Evolutionary conservation across 2,888 invertebrate species (phyloP).

Genomic region (Boloria selene): DNA sequence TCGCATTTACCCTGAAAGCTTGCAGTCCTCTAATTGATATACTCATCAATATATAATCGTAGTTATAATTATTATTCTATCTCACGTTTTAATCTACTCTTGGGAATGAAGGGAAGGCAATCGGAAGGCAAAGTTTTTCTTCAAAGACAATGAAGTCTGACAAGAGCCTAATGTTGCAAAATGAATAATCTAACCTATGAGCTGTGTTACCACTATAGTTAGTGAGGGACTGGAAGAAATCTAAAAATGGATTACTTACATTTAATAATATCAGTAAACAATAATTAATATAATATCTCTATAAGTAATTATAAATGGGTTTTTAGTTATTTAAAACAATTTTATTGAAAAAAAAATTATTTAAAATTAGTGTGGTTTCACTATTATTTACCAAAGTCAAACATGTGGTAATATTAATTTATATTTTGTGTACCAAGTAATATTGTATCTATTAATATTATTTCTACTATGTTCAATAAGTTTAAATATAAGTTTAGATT

Average conservation of each 20-base stretch:
- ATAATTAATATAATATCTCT: no score
- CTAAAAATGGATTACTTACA: constrained; percentile 8
- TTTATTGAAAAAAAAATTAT: not conserved
- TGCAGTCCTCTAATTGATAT: constrained; percentile 14
- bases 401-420: constrained; percentile 6
- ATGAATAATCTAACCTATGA: constrained; percentile 3
- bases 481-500: constrained; percentile 14
- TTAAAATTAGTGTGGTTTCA: constrained; percentile 2
- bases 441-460: not conserved
- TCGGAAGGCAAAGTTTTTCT: not conserved
- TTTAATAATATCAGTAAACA: constrained; percentile 3
- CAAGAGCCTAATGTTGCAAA: not conserved
- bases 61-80: not conserved
- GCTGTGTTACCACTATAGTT: not conserved
- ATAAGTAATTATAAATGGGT: not conserved
- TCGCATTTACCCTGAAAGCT: constrained; percentile 19
- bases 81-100: not conserved
- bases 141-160: not conserved
- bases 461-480: constrained; percentile 11
- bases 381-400: constrained; percentile 17
- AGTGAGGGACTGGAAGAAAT: not conserved
- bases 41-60: constrained; percentile 15
- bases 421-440: not conserved
- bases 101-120: not conserved
- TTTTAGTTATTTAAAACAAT: not conserved